A percentile compares a stretch with the other conserved stretches of the same genome.
Conservation (phyloP, 1,140 invertebrate species). For the Aleiodes sp. region DNA sequence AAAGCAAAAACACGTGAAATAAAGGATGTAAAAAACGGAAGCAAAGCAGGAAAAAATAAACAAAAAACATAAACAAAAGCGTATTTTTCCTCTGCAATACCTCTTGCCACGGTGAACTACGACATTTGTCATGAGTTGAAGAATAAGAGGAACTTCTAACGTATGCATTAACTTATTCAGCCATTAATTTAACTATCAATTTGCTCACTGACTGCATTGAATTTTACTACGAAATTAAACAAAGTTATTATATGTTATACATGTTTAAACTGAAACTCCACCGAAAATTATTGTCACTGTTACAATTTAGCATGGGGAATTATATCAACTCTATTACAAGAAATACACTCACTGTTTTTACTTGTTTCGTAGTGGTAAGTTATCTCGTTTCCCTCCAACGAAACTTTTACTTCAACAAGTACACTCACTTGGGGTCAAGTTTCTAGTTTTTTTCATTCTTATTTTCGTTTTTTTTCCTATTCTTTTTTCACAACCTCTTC, state of each 20-base stretch:
- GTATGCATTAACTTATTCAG: neutral
- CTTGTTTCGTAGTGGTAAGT: neutral
- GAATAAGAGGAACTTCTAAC: neutral
- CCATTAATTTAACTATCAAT: neutral
- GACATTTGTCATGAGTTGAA: conserved; percentile 31
- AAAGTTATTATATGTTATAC: no score
- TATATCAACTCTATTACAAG: no score
- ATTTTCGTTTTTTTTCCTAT: no score
- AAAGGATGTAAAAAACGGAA: no score
- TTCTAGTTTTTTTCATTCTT: neutral
- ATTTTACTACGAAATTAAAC: neutral
- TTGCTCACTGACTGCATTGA: neutral
- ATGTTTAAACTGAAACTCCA: no score
- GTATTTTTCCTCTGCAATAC: no score
- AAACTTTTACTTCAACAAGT: conserved; percentile 25
- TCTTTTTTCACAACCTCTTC: neutral
- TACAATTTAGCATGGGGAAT: no score
- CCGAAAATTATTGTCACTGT: no score
- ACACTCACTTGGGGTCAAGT: conserved; percentile 22
- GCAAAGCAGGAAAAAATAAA: no score
- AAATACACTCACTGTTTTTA: no score
- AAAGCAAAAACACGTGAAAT: conserved; percentile 28
- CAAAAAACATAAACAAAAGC: no score
- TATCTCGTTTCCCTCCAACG: neutral
- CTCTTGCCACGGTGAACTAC: no score